Evolutionary conservation across 2,888 invertebrate genomes (phyloP).

Genomic region (Boloria euphrosyne): DNA sequence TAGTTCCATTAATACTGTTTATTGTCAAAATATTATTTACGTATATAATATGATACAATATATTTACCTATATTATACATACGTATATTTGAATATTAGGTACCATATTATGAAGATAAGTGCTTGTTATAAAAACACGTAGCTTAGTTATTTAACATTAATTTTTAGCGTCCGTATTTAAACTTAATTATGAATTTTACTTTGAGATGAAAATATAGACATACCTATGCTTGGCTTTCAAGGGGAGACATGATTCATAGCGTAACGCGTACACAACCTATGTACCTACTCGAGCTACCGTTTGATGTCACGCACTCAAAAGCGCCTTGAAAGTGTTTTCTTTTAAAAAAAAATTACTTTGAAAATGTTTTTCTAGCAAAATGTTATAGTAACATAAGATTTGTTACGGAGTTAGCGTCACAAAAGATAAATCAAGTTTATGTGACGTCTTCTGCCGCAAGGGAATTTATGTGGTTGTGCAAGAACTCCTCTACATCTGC

Average conservation of each 20-base stretch:
- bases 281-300: conserved; percentile 32
- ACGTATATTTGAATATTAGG: too few species aligned
- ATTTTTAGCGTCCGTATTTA: background rate
- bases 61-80: too few species aligned
- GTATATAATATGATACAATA: too few species aligned
- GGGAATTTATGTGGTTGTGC: conserved; percentile 70
- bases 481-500: conserved; percentile 53
- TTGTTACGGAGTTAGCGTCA: conserved; percentile 72
- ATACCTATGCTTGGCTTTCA: conserved; percentile 20
- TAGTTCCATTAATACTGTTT: too few species aligned
- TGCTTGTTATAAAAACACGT: background rate
- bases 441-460: conserved; percentile 73
- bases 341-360: conserved; percentile 38
- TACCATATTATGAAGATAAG: background rate
- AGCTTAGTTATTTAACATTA: background rate
- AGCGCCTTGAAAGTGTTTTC: conserved; percentile 34
- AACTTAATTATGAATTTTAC: conserved; percentile 13
- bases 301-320: conserved; percentile 42
- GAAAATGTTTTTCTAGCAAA: conserved; percentile 47
- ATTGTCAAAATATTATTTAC: too few species aligned
- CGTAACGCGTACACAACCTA: conserved; percentile 27
- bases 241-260: conserved; percentile 29
- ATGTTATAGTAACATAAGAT: conserved; percentile 58
- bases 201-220: conserved; percentile 21
- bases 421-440: conserved; percentile 78